phyloP scores from a whole-genome alignment of 2,113 vertebrate genomes.

The Hydrolagus affinis region DNA sequence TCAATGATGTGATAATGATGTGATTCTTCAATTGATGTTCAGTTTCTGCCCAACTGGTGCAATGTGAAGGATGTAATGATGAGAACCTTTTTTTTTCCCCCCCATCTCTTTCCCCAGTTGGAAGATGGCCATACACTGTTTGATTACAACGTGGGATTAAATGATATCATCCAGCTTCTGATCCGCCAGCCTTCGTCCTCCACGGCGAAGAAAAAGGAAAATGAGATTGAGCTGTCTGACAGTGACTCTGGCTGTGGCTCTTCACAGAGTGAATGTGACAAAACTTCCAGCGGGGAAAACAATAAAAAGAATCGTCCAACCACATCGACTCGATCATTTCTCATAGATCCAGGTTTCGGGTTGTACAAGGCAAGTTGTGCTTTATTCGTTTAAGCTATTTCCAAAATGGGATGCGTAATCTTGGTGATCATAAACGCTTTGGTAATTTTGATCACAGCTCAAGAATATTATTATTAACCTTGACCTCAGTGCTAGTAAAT shows the following conservation, averaged over 20 bases:
- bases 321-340: constrained; percentile 69
- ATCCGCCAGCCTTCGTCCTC: constrained; percentile 73
- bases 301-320: constrained; percentile 51
- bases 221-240: constrained; percentile 50
- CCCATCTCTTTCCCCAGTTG: constrained; percentile 60
- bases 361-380: constrained; percentile 75
- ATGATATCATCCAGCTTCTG: constrained; percentile 94
- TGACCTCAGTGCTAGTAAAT: too few species aligned
- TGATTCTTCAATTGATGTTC: too few species aligned
- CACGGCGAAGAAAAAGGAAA: constrained; percentile 54
- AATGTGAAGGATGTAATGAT: not conserved
- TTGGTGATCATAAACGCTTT: too few species aligned
- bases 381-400: constrained; percentile 12
- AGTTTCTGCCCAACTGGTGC: not conserved
- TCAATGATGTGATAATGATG: not conserved
- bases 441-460: too few species aligned
- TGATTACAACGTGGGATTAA: constrained; percentile 94
- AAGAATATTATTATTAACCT: too few species aligned
- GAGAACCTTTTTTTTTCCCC: constrained; percentile 3
- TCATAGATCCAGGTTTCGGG: constrained; percentile 81
- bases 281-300: constrained; percentile 48
- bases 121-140: constrained; percentile 97
- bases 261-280: constrained; percentile 36
- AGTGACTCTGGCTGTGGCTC: constrained; percentile 35
- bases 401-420: too few species aligned